Percentiles rank a stretch among this genome's conserved stretches.
phyloP scores from a whole-genome alignment of 1,140 invertebrate species.

The Steinernema khuongi region DNA sequence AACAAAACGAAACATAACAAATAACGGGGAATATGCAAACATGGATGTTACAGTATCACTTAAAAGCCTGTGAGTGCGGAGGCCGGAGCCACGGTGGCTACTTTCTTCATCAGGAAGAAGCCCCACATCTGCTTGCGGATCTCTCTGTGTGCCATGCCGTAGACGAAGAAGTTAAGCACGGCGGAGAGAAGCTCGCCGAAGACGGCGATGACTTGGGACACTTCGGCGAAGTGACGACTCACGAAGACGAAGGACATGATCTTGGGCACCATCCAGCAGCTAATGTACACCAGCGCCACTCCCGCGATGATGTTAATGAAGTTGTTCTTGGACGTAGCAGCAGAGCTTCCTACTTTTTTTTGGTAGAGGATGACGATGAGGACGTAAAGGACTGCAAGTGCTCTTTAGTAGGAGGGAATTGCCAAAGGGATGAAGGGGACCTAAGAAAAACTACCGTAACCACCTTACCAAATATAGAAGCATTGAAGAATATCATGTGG shows the following conservation, averaged over 20 bases:
- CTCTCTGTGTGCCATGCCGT: not conserved
- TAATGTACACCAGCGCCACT: not conserved
- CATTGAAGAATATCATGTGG: not conserved
- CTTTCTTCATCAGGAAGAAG: not conserved
- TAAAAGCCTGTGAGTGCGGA: not conserved
- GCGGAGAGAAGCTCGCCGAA: not conserved
- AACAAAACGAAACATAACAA: too few relatives aligned
- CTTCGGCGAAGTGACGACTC: not conserved
- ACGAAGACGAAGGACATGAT: not conserved
- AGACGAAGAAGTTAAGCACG: not conserved
- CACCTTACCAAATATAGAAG: not conserved
- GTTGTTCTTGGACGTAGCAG: not conserved
- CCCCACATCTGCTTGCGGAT: not conserved
- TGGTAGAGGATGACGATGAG: not conserved
- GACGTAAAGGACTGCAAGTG: not conserved
- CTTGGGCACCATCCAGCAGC: slow-evolving; percentile 3
- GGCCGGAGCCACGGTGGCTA: not conserved
- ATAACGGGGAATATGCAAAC: too few relatives aligned
- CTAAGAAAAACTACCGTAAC: too few relatives aligned
- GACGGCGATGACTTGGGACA: not conserved
- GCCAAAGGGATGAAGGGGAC: not conserved
- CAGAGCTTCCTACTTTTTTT: not conserved
- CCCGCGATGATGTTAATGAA: not conserved
- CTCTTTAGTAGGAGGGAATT: not conserved
- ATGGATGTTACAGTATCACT: too few relatives aligned